Base-by-base conservation (phyloP, 1,140 invertebrate species). In the Druon quercuslanigerum region DNA sequence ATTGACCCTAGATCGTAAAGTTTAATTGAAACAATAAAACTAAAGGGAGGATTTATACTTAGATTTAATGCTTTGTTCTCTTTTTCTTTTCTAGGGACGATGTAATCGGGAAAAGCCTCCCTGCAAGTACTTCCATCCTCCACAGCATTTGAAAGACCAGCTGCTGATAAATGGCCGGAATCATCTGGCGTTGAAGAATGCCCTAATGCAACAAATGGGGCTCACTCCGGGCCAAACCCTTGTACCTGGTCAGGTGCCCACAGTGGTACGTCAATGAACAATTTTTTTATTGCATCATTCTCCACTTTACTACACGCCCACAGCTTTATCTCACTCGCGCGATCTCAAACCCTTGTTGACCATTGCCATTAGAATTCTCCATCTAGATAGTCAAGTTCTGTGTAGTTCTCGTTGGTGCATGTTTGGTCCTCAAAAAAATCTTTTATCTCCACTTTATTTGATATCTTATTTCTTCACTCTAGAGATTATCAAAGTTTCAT, bases 81-180 rank as follows among this genome's bases (percentile, higher is more conserved):
- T 79, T 79, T 79, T 83, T 86, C 87, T 76, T 86, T 94, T 95
- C 79, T 91, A 99, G 99, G 99, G 98, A 88, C 98, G 99, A 92
- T 99, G 99, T 95, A 99, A 99, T 91, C 95, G 99, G 87, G 99
- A 99, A 92, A 99, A 99, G 91, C 99, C 99, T 80, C 99, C 99
- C 84, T 99, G 99, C 96, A 99, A 99, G 94, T 99, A 99, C 93
- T 98, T 99, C 92, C 99, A 99, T 93, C 98, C 98, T 81, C 99
- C 99, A 82, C 98, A 99, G 91, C 99, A 99, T 92, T 94, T 99
- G 83, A 99, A 99, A 94, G 99, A 99, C 93, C 99, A 99, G 93
- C 94, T 99, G 88, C 93, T 99, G 90, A 99, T 99, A 94, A 99
- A 99, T 93, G 99, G 99, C 77, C 95, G 98, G 87, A 99, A 99